Evolutionary conservation across 2,888 invertebrate genomes (phyloP).

Genomic region (Atethmia centrago): DNA sequence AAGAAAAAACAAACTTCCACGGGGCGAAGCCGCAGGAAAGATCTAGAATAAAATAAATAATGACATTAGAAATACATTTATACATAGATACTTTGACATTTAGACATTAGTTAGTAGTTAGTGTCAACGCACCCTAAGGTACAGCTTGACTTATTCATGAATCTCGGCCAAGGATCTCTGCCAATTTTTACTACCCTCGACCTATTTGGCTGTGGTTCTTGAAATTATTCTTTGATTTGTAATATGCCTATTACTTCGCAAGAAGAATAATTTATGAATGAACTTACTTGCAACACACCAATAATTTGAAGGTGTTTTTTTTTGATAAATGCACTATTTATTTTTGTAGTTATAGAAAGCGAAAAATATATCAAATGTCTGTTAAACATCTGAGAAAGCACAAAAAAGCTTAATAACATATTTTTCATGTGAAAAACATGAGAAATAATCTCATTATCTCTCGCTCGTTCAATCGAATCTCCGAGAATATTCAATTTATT

Average conservation of each 20-base stretch:
- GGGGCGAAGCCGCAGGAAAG: too few species aligned
- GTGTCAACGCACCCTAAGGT: constrained; percentile 8
- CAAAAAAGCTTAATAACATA: neutral
- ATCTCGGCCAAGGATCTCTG: constrained; percentile 48
- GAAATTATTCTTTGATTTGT: constrained; percentile 25
- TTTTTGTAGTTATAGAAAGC: too few species aligned
- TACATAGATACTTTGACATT: neutral
- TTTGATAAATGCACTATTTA: neutral
- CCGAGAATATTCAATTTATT: constrained; percentile 18
- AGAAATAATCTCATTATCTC: neutral
- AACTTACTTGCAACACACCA: neutral
- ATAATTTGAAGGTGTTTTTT: neutral
- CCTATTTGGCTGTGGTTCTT: constrained; percentile 53
- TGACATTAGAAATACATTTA: too few species aligned
- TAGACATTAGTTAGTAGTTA: neutral
- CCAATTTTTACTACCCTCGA: constrained; percentile 49
- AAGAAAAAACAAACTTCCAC: too few species aligned
- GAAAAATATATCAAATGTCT: neutral
- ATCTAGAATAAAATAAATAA: neutral
- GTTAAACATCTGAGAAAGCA: neutral
- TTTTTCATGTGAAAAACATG: neutral
- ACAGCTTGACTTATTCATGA: constrained; percentile 14
- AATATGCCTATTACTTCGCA: constrained; percentile 15
- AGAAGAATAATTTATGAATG: constrained; percentile 8
- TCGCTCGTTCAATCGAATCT: constrained; percentile 1